Percentiles rank a stretch among this genome's conserved stretches.
These are phyloP conservation scores for Meloe dianella DNA, from an alignment of 2,888 invertebrate species.

Conservation along the genomic window DNA sequence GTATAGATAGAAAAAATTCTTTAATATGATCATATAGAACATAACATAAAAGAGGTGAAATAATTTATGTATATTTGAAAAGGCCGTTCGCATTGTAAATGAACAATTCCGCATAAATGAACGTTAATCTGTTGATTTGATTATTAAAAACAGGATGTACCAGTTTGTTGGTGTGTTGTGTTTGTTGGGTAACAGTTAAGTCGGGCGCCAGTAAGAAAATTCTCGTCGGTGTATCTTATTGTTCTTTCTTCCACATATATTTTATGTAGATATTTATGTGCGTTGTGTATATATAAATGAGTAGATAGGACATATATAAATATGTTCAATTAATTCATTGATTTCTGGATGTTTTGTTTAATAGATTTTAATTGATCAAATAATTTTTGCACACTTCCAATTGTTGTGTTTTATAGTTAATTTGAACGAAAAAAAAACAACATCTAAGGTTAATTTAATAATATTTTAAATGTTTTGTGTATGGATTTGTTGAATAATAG, in stretches of 20 bases:
- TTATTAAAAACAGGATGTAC: constrained; percentile 12
- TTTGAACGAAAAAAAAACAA: neutral
- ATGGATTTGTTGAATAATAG: neutral
- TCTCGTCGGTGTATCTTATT: constrained; percentile 1
- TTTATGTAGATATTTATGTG: neutral
- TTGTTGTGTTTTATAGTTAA: neutral
- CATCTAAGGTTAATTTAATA: neutral
- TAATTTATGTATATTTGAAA: neutral
- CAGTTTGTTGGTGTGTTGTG: constrained; percentile 2
- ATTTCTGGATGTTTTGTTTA: no score
- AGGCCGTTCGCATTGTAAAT: constrained; percentile 6
- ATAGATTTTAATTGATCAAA: no score
- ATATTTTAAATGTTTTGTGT: neutral
- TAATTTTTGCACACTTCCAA: neutral
- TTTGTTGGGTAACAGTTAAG: constrained; percentile 6
- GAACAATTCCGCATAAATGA: constrained; percentile 11
- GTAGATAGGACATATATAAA: no score
- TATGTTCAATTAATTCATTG: no score
- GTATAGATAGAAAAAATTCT: neutral
- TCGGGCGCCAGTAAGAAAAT: constrained; percentile 10
- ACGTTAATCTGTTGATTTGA: constrained; percentile 7
- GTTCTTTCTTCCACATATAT: neutral
- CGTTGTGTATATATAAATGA: neutral
- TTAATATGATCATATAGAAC: neutral
- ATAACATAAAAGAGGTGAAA: neutral